phyloP scores from a whole-genome alignment of 2,888 invertebrate species.

The Rhagium mordax region DNA sequence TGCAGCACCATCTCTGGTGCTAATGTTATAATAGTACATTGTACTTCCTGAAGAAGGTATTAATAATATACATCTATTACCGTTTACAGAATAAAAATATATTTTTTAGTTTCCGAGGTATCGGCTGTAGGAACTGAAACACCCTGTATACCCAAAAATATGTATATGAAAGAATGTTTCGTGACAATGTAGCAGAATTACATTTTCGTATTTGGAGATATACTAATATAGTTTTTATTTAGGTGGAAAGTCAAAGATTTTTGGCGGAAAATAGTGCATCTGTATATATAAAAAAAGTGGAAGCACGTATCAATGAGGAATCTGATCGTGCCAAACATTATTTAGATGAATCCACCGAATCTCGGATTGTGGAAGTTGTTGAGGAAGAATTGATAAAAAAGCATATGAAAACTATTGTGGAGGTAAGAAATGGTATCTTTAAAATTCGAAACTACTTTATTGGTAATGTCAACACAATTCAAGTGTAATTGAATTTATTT shows the following conservation, averaged over 20 bases:
- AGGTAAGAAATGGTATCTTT: constrained; percentile 66
- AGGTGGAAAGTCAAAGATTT: constrained; percentile 98
- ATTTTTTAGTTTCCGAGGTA: too few species aligned
- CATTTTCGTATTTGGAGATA: too few species aligned
- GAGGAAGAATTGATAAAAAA: constrained; percentile 98
- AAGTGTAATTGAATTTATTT: background rate
- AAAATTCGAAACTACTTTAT: background rate
- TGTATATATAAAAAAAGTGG: constrained; percentile 98
- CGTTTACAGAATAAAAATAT: too few species aligned
- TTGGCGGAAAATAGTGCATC: constrained; percentile 98
- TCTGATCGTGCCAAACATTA: constrained; percentile 98
- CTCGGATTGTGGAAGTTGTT: constrained; percentile 95
- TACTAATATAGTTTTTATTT: constrained; percentile 32
- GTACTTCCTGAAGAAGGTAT: too few species aligned
- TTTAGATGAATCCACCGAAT: constrained; percentile 97
- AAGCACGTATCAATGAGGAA: constrained; percentile 97
- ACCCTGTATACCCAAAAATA: too few species aligned
- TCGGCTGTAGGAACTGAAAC: too few species aligned
- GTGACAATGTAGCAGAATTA: too few species aligned
- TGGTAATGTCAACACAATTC: too few species aligned
- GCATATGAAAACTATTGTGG: constrained; percentile 98
- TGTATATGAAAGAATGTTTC: too few species aligned
- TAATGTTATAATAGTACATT: too few species aligned
- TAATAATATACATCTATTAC: too few species aligned
- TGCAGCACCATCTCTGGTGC: too few species aligned